Evolutionary conservation across 2,797 vertebrate genomes (phyloP), one percentile per base, ranked within the genome.

Genomic region (Eulemur coronatus): DNA sequence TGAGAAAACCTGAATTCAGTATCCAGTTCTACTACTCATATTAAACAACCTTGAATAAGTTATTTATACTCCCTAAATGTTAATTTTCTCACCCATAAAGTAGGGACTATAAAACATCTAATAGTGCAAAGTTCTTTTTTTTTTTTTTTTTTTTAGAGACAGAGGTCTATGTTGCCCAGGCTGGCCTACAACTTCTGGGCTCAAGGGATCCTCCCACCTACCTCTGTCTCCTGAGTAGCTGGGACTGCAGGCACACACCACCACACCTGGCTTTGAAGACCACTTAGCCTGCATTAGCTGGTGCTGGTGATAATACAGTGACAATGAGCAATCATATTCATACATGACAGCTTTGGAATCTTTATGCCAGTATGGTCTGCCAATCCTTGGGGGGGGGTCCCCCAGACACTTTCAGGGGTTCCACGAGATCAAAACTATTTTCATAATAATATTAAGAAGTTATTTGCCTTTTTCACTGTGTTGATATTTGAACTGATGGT

Each of bases 1-100:
- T 59, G 43, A 94, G 70, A 94, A 94, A 93, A 84, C 33, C 38
- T 50, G 50, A 92, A 82, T 86, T 63, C 73, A 46, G 33, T 82
- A 92, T 63, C 50, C 28, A 94, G 57, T 95, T 76, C 43, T 88
- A 67, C 46, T n/a, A 67, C 20, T 92, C 72, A 38, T 0, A 67
- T 43, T 72, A 78, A 72, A 12, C 8, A 79, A 72, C 2, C 41
- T 48, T 78, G 48, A n/a, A 15, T 5, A 84, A 67, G 3, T 81
- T 50, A 95, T 70, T 78, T 91, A 80, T 70, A 52, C 8, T 78
- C 41, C n/a, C 50, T 81, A 82, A 69, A 76, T 33, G 17, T 20
- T 85, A 35, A 84, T 57, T 80, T 87, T 38, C 28, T 81, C n/a
- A 70, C 75, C 35, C 87, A n/a, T n/a, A 80, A 65, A 46, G 30